These are phyloP conservation scores for Xiphias gladius DNA, from an alignment of 2,113 vertebrate genomes.

Conservation along the genomic window DNA sequence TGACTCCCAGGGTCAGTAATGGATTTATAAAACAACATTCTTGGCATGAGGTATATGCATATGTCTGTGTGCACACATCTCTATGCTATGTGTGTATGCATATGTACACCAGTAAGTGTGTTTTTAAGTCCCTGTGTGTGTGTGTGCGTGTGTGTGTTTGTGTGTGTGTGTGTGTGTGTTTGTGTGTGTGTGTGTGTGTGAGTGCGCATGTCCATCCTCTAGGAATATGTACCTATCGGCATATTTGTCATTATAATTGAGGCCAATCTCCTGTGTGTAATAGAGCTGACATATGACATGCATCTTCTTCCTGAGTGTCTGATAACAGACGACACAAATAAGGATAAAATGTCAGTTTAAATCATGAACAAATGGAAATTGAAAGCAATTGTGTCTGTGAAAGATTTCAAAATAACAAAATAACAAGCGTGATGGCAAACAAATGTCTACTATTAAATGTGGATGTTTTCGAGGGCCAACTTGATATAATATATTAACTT, in stretches of 20 bases:
- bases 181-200: neutral
- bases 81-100: neutral
- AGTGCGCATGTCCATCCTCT: neutral
- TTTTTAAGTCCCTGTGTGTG: neutral
- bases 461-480: neutral
- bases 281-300: slow-evolving; percentile 28
- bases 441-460: neutral
- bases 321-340: neutral
- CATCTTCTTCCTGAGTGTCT: slow-evolving; percentile 10
- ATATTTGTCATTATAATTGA: slow-evolving; percentile 19
- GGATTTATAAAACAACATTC: slow-evolving; percentile 26
- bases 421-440: neutral
- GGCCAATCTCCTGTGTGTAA: slow-evolving; percentile 22
- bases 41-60: neutral
- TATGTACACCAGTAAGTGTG: neutral
- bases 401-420: neutral
- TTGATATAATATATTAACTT: too few relatives aligned
- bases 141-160: neutral
- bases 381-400: neutral
- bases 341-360: slow-evolving; percentile 25
- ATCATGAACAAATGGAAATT: neutral
- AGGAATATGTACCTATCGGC: neutral
- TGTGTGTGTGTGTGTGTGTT: neutral
- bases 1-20: slow-evolving; percentile 48
- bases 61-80: neutral